A percentile compares a stretch with the other conserved stretches of the same genome.
phyloP scores from a whole-genome alignment of 2,113 vertebrate genomes.

The Neolamprologus ventralis region DNA sequence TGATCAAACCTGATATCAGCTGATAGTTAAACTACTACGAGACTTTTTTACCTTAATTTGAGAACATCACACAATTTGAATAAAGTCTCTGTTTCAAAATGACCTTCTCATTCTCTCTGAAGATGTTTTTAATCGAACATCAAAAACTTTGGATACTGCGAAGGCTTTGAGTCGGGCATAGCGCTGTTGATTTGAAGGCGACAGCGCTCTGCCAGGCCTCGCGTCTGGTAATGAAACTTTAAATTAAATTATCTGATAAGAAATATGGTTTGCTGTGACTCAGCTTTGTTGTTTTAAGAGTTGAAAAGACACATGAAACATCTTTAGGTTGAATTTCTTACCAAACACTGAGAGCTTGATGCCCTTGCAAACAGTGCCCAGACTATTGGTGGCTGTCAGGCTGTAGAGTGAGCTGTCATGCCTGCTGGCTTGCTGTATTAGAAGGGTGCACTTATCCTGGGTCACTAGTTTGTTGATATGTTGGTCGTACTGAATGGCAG shows the following conservation, averaged over 20 bases:
- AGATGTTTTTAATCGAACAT: not conserved
- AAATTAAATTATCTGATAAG: not conserved
- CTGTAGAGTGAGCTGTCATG: slow-evolving; percentile 86
- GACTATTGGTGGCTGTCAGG: slow-evolving; percentile 86
- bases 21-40: not conserved
- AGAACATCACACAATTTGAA: not conserved
- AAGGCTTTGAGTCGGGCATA: not conserved
- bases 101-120: not conserved
- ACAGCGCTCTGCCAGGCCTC: not conserved
- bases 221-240: not conserved
- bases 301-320: not conserved
- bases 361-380: slow-evolving; percentile 87
- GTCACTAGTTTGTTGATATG: slow-evolving; percentile 89
- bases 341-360: slow-evolving; percentile 88
- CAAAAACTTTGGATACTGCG: not conserved
- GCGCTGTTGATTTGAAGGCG: not conserved
- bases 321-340: slow-evolving; percentile 41
- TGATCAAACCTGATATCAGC: not conserved
- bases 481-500: slow-evolving; percentile 81
- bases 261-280: not conserved
- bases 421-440: slow-evolving; percentile 87
- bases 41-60: not conserved
- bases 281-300: not conserved
- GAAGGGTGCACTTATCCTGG: slow-evolving; percentile 86
- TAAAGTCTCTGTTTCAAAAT: not conserved